Base-by-base conservation (phyloP, 2,888 invertebrate species). In the Smittia sp. region DNA sequence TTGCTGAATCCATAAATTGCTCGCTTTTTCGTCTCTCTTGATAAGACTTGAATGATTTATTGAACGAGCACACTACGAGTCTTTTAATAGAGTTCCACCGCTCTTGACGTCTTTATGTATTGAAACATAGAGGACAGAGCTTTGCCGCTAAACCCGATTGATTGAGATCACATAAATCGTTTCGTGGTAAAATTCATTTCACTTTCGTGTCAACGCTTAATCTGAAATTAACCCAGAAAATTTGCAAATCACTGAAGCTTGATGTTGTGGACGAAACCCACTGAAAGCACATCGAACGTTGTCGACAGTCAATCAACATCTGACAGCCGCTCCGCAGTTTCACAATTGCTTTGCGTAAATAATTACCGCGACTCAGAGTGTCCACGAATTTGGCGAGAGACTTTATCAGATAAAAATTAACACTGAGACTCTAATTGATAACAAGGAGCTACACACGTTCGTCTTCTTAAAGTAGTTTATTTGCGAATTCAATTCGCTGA, bases 351-450 rank as follows among this genome's bases (percentile, higher is more conserved):
- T 46, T 46, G 11, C 46, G 2, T 22, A 62, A 62, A 62, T 58
- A 9, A n/a, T n/a, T 9, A 62, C 25, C 46, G 15, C 46, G n/a
- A n/a, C n/a, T n/a, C n/a, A 63, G 4, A n/a, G 13, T 63, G 25
- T 46, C 11, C 46, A n/a, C 46, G 15, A 32, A 6, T 46, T 72
- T 62, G 72, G 38, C 62, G 27, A 32, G 18, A 54, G 9, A 41
- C 41, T 69, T 27, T 69, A 69, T 54, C 72, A 25, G 38, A 72
- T 72, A 72, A 70, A 39, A 62, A 72, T 72, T 72, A 72, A 72
- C 72, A 72, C 72, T 38, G 1, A 58, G 1, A 2, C 38, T 62
- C 62, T 72, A 72, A 72, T 62, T 62, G 72, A 72, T 72, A 72
- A 32, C 18, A 32, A 58, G 46, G n/a, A 13, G 39, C 39, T 39